phyloP scores from a whole-genome alignment of 2,888 invertebrate species.

The Tricholauxania praeusta region DNA sequence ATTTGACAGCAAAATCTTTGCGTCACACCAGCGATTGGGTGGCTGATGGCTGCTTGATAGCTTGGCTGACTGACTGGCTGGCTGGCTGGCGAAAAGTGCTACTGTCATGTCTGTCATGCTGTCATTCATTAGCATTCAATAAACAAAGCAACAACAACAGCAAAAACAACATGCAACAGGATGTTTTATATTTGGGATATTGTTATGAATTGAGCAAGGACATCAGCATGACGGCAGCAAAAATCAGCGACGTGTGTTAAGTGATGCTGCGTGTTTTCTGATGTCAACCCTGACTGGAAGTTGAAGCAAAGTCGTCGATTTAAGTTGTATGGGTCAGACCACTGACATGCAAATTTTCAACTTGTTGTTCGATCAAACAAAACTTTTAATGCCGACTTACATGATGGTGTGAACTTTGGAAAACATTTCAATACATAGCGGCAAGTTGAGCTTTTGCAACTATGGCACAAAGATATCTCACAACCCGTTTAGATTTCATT shows the following conservation, averaged over 20 bases:
- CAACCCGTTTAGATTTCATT: too few species aligned
- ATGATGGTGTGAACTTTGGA: too few species aligned
- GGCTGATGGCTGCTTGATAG: neutral
- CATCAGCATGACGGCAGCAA: constrained; percentile 12
- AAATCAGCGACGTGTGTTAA: neutral
- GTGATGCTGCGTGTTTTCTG: constrained; percentile 8
- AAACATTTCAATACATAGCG: too few species aligned
- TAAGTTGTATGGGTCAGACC: too few species aligned
- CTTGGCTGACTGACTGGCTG: constrained; percentile 14
- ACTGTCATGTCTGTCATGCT: constrained; percentile 23
- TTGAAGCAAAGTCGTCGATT: too few species aligned
- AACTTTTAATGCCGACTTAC: too few species aligned
- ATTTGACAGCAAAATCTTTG: constrained; percentile 47
- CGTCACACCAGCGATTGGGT: neutral
- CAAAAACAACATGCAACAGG: constrained; percentile 32
- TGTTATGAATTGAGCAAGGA: constrained; percentile 11
- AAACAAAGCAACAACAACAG: constrained; percentile 26
- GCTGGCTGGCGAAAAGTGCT: constrained; percentile 22
- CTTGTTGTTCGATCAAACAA: too few species aligned
- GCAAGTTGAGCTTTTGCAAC: too few species aligned
- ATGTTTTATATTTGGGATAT: constrained; percentile 38
- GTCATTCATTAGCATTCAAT: constrained; percentile 36
- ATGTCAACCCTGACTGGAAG: too few species aligned
- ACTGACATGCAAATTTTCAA: too few species aligned
- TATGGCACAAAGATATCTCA: too few species aligned